Evolutionary conservation across 2,888 invertebrate species (phyloP).

Genomic region (Crepidodera aurea): DNA sequence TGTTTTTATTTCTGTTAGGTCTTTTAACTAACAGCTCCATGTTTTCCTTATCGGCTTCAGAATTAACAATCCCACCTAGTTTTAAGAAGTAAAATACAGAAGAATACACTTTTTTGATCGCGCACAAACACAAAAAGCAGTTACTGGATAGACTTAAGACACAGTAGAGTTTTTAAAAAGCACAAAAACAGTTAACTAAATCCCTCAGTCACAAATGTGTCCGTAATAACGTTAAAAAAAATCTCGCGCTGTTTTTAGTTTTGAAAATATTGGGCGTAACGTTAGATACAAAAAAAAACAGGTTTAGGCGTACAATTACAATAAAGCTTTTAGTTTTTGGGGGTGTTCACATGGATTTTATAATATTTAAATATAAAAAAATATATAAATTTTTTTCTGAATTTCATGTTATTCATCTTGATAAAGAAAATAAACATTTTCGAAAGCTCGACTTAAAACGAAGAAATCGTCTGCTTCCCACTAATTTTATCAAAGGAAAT

Average conservation of each 20-base stretch:
- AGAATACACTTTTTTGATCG: conserved; percentile 20
- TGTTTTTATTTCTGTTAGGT: conserved; percentile 24
- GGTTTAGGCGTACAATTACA: conserved; percentile 26
- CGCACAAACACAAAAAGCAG: conserved; percentile 38
- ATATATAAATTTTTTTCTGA: too few species aligned
- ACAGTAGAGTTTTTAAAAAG: conserved; percentile 17
- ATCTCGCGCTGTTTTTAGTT: conserved; percentile 13
- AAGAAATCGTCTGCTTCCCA: too few species aligned
- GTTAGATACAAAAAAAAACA: conserved; percentile 18
- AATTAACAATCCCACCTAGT: conserved; percentile 33
- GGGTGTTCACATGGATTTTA: neutral
- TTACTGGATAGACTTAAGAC: conserved; percentile 24
- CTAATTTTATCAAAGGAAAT: too few species aligned
- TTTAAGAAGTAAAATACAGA: conserved; percentile 23
- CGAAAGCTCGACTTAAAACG: too few species aligned
- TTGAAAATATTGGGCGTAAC: conserved; percentile 12
- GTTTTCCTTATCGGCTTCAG: conserved; percentile 22
- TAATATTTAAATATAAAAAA: too few species aligned
- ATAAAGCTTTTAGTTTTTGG: conserved; percentile 8
- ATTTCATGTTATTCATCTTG: too few species aligned
- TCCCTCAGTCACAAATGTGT: conserved; percentile 15
- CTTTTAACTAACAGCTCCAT: conserved; percentile 35
- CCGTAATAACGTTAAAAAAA: neutral
- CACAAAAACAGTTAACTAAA: conserved; percentile 18
- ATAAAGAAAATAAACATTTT: too few species aligned